phyloP scores from a whole-genome alignment of 2,797 vertebrate genomes.

The Danionella dracula region DNA sequence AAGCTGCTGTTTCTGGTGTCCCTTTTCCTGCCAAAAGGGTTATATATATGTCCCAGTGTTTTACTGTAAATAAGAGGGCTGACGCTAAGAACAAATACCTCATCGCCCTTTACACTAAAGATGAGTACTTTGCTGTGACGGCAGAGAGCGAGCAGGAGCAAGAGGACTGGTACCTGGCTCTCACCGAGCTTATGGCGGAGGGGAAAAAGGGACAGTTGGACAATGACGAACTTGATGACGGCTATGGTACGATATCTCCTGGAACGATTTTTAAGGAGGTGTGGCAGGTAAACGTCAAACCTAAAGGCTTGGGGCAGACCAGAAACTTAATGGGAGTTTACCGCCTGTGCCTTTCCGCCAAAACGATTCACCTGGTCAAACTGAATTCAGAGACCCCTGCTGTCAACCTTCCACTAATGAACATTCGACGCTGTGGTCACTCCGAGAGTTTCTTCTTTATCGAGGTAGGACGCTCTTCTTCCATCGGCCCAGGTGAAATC shows the following conservation, averaged over 20 bases:
- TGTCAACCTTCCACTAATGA: conserved; percentile 81
- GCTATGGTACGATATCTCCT: conserved; percentile 66
- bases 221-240: conserved; percentile 61
- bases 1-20: conserved; percentile 61
- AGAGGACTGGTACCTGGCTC: conserved; percentile 77
- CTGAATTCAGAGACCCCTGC: conserved; percentile 76
- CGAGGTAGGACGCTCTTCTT: conserved; percentile 78
- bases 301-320: conserved; percentile 79
- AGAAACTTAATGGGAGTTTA: conserved; percentile 77
- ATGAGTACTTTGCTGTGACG: conserved; percentile 80
- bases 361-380: conserved; percentile 77
- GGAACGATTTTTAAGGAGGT: conserved; percentile 75
- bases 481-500: conserved; percentile 80
- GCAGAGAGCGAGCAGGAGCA: conserved; percentile 80
- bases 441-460: conserved; percentile 85
- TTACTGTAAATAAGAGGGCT: conserved; percentile 79
- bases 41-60: conserved; percentile 75
- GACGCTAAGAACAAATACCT: conserved; percentile 85
- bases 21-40: conserved; percentile 62
- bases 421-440: conserved; percentile 81
- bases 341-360: conserved; percentile 77
- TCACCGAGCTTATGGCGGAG: conserved; percentile 72
- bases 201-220: conserved; percentile 61
- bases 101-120: conserved; percentile 80
- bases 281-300: conserved; percentile 83